Base-by-base conservation (phyloP, 2,888 invertebrate species). In the Zeuzera pyrina region DNA sequence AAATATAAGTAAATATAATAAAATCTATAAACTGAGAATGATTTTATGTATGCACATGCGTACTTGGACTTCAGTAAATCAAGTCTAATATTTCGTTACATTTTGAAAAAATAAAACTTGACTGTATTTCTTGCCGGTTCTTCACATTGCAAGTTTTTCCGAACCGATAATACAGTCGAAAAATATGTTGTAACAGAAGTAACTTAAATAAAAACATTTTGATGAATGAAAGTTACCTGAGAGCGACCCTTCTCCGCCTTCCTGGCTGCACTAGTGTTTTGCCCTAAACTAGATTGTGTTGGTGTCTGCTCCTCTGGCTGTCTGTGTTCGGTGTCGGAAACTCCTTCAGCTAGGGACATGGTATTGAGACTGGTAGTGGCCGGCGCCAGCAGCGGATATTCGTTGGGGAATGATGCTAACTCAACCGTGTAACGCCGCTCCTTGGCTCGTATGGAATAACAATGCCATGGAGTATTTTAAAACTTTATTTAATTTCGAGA, bases 331-430 rank as follows among this genome's bases (percentile, higher is more conserved):
- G 69, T 67, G 52, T 81, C 81, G 33, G 81, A 81, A 39, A 61
- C 61, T 42, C 67, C 79, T 68, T 78, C 81, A 29, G 62, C 81
- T 63, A 81, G 56, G 73, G 81, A 81, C 81, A 81, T 65, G 56
- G 40, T 81, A 69, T 63, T 57, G 59, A 58, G 65, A 76, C 69
- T 81, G 78, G 78, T 41, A 53, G 42, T 41, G 37, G 44, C 49
- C 66, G 54, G 39, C 55, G 55, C 35, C 30, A 43, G 56, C 51
- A 39, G 29, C 46, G 55, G 61, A 52, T 71, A 71, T 71, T 73
- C 68, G 63, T 68, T 52, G 42, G 38, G 41, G 49, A 67, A 53
- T 69, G 71, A 52, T 49, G 52, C 46, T 50, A 52, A 61, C 38
- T 60, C 52, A 68, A 50, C 61, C 78, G 76, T 77, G 66, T 54